Conservation (phyloP, 2,113 vertebrate genomes). For the Barbus barbus region DNA sequence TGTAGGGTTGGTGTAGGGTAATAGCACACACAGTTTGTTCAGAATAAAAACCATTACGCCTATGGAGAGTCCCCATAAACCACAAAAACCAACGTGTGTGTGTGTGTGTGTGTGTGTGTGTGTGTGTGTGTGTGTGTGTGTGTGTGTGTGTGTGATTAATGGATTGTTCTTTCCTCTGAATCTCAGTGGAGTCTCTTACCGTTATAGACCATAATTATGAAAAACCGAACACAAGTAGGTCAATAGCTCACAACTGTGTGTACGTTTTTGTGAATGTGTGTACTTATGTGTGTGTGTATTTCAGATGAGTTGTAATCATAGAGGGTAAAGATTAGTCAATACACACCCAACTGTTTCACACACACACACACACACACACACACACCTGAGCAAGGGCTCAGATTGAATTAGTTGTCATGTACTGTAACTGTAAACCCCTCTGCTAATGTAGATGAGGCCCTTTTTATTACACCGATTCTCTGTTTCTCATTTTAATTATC, state of each 20-base stretch:
- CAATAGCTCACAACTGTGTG: background rate
- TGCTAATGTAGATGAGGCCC: background rate
- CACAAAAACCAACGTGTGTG: too few species aligned
- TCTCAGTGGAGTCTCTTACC: background rate
- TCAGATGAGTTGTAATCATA: background rate
- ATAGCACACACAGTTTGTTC: too few species aligned
- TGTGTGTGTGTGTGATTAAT: background rate
- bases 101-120: too few species aligned
- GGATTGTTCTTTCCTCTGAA: background rate
- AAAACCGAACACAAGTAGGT: slow-evolving; percentile 4
- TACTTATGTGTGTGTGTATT: background rate
- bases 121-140: background rate
- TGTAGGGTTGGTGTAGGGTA: too few species aligned
- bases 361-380: background rate
- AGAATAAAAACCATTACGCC: too few species aligned
- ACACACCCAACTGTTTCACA: background rate
- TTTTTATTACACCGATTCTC: background rate
- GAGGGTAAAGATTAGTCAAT: background rate
- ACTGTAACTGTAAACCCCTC: background rate
- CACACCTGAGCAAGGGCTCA: background rate
- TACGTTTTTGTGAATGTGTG: background rate
- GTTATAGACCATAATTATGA: slow-evolving; percentile 33
- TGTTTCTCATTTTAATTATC: slow-evolving; percentile 9
- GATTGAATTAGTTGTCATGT: background rate
- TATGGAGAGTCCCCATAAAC: too few species aligned